Percentiles rank a stretch among this genome's conserved stretches.
Evolutionary conservation across 2,113 vertebrate species (phyloP).

Genomic region (Cynocephalus volans): DNA sequence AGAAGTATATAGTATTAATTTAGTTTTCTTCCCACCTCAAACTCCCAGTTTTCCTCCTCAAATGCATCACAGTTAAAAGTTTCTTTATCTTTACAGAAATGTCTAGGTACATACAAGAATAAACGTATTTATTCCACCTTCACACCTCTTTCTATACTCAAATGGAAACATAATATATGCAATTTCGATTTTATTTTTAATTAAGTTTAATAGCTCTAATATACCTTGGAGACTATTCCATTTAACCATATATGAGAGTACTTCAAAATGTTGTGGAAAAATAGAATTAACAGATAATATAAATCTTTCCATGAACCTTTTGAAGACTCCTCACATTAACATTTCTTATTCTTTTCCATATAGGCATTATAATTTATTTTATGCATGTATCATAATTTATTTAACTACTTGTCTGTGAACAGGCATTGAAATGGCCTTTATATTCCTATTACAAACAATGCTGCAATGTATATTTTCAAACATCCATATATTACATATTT

Average conservation of each 20-base stretch:
- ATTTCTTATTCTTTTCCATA: neutral
- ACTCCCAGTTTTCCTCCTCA: neutral
- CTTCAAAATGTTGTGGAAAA: no score
- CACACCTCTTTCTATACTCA: neutral
- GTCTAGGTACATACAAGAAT: neutral
- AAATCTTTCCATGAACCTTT: no score
- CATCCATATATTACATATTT: neutral
- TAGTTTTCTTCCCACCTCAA: neutral
- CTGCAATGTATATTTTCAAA: neutral
- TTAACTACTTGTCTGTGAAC: neutral
- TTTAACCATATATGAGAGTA: neutral
- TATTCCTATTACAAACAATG: neutral
- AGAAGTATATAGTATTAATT: neutral
- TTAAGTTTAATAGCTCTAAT: neutral
- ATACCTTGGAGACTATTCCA: neutral
- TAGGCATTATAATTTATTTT: neutral
- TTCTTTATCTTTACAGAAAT: neutral
- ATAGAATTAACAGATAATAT: no score
- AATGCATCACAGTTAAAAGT: neutral
- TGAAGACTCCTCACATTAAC: neutral
- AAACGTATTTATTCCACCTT: neutral
- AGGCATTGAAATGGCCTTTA: neutral
- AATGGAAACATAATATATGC: neutral
- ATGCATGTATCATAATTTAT: neutral
- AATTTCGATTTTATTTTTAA: conserved; percentile 21